phyloP scores from a whole-genome alignment of 2,797 vertebrate species.

The Peromyscus aztecus region DNA sequence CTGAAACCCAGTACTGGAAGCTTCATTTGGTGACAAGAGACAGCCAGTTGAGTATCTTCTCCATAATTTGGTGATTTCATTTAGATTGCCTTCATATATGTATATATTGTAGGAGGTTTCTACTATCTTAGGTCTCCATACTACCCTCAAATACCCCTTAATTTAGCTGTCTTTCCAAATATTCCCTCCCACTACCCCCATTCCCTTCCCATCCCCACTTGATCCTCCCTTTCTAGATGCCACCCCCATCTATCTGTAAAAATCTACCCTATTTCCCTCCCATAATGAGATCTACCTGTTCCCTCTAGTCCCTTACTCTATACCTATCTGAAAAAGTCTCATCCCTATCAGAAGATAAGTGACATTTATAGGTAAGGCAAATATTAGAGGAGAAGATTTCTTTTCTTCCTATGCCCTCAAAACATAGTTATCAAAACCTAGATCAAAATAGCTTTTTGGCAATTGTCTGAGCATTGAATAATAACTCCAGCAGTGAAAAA shows the following conservation, averaged over 20 bases:
- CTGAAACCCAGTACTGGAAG: not conserved
- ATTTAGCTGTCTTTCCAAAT: not conserved
- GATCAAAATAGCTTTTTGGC: not conserved
- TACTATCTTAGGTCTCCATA: not conserved
- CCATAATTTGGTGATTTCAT: not conserved
- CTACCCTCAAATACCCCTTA: not conserved
- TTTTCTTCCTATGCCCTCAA: not conserved
- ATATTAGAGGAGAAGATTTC: not conserved
- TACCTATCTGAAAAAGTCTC: not conserved
- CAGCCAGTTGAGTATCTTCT: too few species aligned
- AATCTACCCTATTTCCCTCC: not conserved
- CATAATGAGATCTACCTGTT: not conserved
- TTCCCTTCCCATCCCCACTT: not conserved
- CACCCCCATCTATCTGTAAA: too few species aligned
- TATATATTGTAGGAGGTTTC: not conserved
- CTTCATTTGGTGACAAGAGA: not conserved
- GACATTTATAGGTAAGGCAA: not conserved
- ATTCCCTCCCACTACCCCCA: too few species aligned
- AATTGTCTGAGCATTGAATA: conserved; percentile 22
- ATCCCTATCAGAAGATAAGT: not conserved
- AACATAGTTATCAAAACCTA: not conserved
- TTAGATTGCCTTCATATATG: not conserved
- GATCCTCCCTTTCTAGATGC: not conserved
- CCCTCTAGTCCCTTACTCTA: not conserved
- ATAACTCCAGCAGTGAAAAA: not conserved